Conservation (phyloP, 2,888 invertebrate species). For the Nomada fabriciana region DNA sequence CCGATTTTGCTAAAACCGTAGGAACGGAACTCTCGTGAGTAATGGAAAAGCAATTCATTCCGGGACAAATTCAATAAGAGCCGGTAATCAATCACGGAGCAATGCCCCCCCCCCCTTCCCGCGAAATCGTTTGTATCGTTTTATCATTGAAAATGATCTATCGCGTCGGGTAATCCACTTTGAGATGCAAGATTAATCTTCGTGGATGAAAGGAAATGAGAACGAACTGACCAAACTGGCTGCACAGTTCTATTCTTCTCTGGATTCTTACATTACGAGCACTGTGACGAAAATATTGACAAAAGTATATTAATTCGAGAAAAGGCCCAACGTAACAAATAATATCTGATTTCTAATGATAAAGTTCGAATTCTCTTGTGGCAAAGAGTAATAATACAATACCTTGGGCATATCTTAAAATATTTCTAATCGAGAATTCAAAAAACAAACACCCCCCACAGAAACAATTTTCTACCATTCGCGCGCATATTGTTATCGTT, state of each 20-base stretch:
- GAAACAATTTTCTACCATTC: too few species aligned
- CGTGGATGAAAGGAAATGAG: neutral
- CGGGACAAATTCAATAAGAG: constrained; percentile 35
- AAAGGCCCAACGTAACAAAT: too few species aligned
- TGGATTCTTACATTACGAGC: neutral
- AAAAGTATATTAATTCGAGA: neutral
- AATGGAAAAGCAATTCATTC: constrained; percentile 36
- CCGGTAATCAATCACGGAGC: constrained; percentile 20
- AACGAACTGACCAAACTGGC: neutral
- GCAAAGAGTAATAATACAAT: too few species aligned
- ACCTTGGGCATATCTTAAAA: too few species aligned
- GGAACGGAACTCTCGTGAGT: constrained; percentile 17
- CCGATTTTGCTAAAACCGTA: neutral
- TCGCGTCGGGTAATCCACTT: constrained; percentile 7
- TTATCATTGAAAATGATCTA: constrained; percentile 17
- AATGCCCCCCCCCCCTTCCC: constrained; percentile 7
- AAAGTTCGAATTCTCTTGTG: too few species aligned
- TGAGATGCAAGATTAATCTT: constrained; percentile 20
- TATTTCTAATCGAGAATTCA: too few species aligned
- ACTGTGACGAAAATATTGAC: neutral
- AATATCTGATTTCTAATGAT: too few species aligned
- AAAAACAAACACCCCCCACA: too few species aligned
- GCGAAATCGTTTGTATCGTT: constrained; percentile 30
- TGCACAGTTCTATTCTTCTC: neutral
- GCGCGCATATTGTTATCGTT: too few species aligned